Evolutionary conservation across 1,140 invertebrate species (phyloP), one percentile per base, ranked within the genome.

Genomic region (Brachionus plicatilis): DNA sequence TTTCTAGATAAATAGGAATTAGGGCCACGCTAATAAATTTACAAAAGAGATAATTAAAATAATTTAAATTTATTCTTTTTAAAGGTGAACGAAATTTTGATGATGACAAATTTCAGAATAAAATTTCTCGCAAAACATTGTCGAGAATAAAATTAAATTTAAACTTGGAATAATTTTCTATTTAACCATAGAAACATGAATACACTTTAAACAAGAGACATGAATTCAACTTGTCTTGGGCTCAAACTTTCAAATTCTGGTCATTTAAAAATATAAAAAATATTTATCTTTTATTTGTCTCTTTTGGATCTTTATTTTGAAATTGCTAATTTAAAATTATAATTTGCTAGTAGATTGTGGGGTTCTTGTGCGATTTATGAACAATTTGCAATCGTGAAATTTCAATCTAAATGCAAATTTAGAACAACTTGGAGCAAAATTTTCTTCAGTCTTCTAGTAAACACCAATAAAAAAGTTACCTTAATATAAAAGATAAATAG

Each of bases 21-120:
- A 33, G 24, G 27, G 45, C 72, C 72, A 76, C 72, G 72, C 72
- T 76, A 50, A 50, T 76, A 76, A 76, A 76, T 76, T 72, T 72
- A 33, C 66, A 41, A 68, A 68, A 68, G 12, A 68, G 66, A 68
- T 68, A 68, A 68, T 68, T 68, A 68, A 68, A 68, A 60, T 60
- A 60, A 11, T 60, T 60, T 33, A 68, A 68, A 68, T 68, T 33
- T 68, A 33, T 68, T 68, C 33, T 68, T 5, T 41, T 68, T 68
- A 68, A 33, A 68, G 66, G 66, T 68, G 66, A 68, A 68, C n/a
- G 11, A 68, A 68, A 68, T 33, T 37, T 37, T 20, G 53, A 60
- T 60, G 2, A 68, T 68, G 66, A 68, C 66, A 68, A 68, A 33
- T 68, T 68, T 37, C 8, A 12, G 24, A 14, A 33, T 33, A 14